Evolutionary conservation across 2,888 invertebrate species (phyloP).

Genomic region (Iselma pallidipennis): DNA sequence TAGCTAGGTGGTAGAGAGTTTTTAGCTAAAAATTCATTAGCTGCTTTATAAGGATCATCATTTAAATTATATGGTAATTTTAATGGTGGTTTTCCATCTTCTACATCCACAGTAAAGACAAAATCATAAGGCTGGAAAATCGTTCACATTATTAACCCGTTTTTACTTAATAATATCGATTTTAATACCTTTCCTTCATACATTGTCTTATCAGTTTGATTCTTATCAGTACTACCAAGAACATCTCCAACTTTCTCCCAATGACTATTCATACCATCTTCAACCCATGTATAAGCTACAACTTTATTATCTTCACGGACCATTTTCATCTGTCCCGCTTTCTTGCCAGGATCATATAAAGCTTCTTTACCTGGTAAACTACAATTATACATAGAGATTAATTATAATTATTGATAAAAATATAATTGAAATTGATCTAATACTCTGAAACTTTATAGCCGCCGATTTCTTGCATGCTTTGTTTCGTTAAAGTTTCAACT

Average conservation of each 20-base stretch:
- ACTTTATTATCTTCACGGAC: conserved; percentile 75
- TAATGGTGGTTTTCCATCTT: conserved; percentile 84
- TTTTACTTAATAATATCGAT: not conserved
- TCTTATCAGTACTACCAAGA: conserved; percentile 70
- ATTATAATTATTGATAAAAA: conserved; percentile 7
- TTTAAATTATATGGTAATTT: conserved; percentile 89
- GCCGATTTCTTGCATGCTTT: conserved; percentile 74
- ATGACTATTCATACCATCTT: conserved; percentile 56
- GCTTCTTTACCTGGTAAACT: conserved; percentile 83
- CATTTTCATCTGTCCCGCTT: conserved; percentile 85
- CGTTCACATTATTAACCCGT: not conserved
- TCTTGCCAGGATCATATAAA: conserved; percentile 73
- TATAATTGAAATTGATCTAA: conserved; percentile 24
- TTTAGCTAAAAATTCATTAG: conserved; percentile 86
- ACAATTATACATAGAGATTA: conserved; percentile 14
- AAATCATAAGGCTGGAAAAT: conserved; percentile 81
- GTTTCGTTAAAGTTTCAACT: conserved; percentile 66
- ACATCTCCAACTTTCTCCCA: conserved; percentile 93
- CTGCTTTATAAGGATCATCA: conserved; percentile 92
- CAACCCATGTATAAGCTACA: conserved; percentile 83
- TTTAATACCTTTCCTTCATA: conserved; percentile 75
- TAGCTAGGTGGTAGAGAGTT: conserved; percentile 83
- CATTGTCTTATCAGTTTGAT: conserved; percentile 72
- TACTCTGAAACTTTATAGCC: conserved; percentile 85
- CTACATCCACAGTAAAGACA: conserved; percentile 94